Base-by-base conservation (phyloP, 2,113 vertebrate genomes). In the Psettodes erumei region DNA sequence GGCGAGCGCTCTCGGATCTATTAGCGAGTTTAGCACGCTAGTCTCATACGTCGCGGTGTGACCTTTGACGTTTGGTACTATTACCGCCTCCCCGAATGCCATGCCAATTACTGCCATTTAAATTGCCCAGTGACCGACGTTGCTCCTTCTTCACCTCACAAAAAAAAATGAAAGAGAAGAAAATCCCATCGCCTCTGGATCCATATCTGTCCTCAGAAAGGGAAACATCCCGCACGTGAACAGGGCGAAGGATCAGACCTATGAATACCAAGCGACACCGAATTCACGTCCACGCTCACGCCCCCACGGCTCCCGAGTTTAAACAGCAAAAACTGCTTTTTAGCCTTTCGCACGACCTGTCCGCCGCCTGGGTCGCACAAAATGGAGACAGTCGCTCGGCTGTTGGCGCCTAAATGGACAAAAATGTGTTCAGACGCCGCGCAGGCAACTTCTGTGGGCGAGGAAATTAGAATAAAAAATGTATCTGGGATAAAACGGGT, bases 271-370 rank as follows among this genome's bases (percentile, higher is more conserved):
- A n/a, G n/a, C n/a, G n/a, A n/a, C n/a, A n/a, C n/a, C n/a, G n/a
- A n/a, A n/a, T n/a, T n/a, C n/a, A n/a, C n/a, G n/a, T 21, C 1
- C 54, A 5, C 18, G 19, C 53, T 19, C 40, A 48, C 33, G 60
- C 56, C 18, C 27, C 16, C 28, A 85, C 86, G 86, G 83, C 85
- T 84, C 84, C 63, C 78, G 69, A 86, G 87, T 83, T 83, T 77
- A 85, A 81, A 40, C 69, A 71, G 76, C 59, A 71, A 65, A 79
- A 64, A 42, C 53, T 40, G 62, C 72, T 77, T 65, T 79, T 89
- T 83, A 79, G 82, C 85, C 75, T 86, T 88, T 71, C 30, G 25
- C 67, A 61, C 67, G 42, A 75, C 77, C 55, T 70, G 30, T 19
- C 59, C 37, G 53, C 53, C 19, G 72, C 40, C 51, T 30, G 75